Evolutionary conservation across 1,140 invertebrate genomes (phyloP).

Genomic region (Papilio glaucus): DNA sequence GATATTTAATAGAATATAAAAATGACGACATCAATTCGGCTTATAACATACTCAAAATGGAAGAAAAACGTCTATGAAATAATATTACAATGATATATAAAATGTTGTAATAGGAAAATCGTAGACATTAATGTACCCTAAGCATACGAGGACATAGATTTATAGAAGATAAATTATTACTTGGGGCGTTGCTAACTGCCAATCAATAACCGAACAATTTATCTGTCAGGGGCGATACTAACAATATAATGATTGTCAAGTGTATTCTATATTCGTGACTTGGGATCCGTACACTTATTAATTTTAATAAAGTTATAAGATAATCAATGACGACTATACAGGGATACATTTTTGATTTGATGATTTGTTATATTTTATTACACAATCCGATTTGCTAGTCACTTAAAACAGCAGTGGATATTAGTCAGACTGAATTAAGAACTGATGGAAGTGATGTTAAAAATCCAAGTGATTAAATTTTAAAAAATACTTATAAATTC

Average conservation of each 20-base stretch:
- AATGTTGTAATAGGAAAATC: slow-evolving; percentile 24
- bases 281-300: slow-evolving; percentile 28
- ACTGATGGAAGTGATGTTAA: too few species aligned
- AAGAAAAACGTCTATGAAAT: background rate
- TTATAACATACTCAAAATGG: too few species aligned
- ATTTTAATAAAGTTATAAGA: background rate
- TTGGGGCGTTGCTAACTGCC: slow-evolving; percentile 70
- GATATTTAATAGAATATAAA: too few species aligned
- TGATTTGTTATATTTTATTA: too few species aligned
- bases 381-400: too few species aligned
- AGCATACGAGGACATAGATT: slow-evolving; percentile 47
- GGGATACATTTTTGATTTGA: too few species aligned
- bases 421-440: too few species aligned
- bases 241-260: slow-evolving; percentile 30
- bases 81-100: background rate
- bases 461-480: too few species aligned
- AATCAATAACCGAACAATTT: slow-evolving; percentile 79
- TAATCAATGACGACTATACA: too few species aligned
- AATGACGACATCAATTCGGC: too few species aligned
- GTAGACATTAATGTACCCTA: slow-evolving; percentile 53
- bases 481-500: too few species aligned
- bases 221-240: slow-evolving; percentile 55
- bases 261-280: background rate
- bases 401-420: too few species aligned
- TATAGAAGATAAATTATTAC: slow-evolving; percentile 56